A percentile compares a stretch with the other conserved stretches of the same genome.
Conservation (phyloP, 2,797 vertebrate species). For the Microctenopoma steveboyesi region DNA sequence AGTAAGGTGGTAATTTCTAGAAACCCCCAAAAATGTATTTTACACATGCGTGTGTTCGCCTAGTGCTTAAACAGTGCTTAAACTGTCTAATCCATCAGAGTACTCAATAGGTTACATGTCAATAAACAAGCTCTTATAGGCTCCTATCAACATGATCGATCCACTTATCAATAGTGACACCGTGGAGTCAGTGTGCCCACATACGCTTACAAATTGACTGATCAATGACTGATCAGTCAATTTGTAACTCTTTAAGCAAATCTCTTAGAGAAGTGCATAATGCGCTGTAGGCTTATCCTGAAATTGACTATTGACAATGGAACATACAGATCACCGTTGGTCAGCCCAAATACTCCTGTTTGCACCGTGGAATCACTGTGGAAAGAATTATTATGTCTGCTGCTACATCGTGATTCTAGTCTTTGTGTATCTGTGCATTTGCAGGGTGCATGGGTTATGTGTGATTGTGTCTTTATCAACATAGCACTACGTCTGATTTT, state of each 20-base stretch:
- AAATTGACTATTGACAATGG: neutral
- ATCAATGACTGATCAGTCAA: conserved; percentile 68
- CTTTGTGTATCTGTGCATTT: neutral
- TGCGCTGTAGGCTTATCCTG: conserved; percentile 18
- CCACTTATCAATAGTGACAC: conserved; percentile 70
- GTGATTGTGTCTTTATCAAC: too few relatives aligned
- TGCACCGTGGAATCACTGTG: too few relatives aligned
- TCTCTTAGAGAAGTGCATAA: conserved; percentile 35
- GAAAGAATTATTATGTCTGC: too few relatives aligned
- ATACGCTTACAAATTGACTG: conserved; percentile 3
- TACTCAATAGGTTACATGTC: conserved; percentile 58
- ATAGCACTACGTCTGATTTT: neutral
- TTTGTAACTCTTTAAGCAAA: conserved; percentile 64
- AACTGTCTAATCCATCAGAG: conserved; percentile 59
- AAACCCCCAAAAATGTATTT: too few relatives aligned
- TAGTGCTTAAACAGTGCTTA: conserved; percentile 54
- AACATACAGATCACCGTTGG: neutral
- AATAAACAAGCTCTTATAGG: conserved; percentile 65
- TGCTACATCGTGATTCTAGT: too few relatives aligned
- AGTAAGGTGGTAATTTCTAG: too few relatives aligned
- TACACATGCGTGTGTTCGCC: conserved; percentile 13
- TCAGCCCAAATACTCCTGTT: too few relatives aligned
- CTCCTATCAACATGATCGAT: conserved; percentile 62
- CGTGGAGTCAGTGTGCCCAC: conserved; percentile 49
- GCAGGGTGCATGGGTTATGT: neutral